Conservation (phyloP, 2,797 vertebrate species). For the Pipistrellus nathusii region DNA sequence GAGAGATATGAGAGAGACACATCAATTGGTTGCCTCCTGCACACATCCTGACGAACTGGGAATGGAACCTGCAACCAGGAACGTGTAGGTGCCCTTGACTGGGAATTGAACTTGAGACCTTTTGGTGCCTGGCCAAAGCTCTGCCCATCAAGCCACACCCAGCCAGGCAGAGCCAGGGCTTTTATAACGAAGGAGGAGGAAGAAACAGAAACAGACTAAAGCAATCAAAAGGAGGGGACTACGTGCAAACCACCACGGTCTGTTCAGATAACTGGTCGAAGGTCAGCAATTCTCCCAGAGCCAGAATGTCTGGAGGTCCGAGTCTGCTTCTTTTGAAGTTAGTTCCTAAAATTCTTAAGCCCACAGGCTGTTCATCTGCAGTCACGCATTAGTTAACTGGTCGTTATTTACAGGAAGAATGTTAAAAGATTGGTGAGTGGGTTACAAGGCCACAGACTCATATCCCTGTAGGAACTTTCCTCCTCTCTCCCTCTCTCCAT, state of each 20-base stretch:
- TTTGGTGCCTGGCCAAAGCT: rapidly evolving
- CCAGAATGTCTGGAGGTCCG: neutral
- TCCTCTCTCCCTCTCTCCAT: neutral
- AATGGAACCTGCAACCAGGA: neutral
- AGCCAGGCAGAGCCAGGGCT: neutral
- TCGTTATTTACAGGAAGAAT: neutral
- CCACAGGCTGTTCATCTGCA: neutral
- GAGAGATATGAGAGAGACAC: neutral
- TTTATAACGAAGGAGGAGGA: neutral
- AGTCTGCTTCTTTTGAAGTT: neutral
- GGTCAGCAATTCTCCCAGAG: neutral
- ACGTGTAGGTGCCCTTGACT: neutral
- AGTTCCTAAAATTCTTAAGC: neutral
- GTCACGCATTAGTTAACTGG: neutral
- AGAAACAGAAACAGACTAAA: neutral
- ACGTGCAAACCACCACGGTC: neutral
- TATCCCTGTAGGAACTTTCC: neutral
- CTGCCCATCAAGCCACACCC: neutral
- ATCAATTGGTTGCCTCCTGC: neutral
- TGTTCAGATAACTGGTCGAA: neutral
- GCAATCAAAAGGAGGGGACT: neutral
- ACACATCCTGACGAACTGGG: neutral
- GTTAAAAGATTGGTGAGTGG: neutral
- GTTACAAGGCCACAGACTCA: neutral
- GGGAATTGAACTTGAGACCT: neutral